phyloP scores from a whole-genome alignment of 2,797 vertebrate species.

The Buphagus erythrorhynchus region DNA sequence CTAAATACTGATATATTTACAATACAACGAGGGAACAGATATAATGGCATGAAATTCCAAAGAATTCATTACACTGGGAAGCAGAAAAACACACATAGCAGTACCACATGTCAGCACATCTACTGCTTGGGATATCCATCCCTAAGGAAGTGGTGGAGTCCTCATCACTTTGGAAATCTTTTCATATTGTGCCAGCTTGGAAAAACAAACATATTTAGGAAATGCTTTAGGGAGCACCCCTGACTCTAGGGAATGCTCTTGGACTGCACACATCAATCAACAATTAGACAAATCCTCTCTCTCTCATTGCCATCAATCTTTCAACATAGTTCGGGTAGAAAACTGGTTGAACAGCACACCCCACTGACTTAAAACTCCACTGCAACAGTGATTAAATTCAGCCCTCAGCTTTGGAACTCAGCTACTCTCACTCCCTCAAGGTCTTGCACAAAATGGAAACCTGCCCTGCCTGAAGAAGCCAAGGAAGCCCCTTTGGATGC shows the following conservation, averaged over 20 bases:
- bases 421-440: neutral
- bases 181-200: neutral
- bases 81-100: neutral
- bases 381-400: neutral
- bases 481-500: neutral
- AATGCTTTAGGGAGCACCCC: neutral
- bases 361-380: neutral
- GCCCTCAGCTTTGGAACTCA: neutral
- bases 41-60: neutral
- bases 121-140: neutral
- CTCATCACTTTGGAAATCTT: neutral
- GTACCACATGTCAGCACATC: neutral
- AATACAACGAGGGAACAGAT: neutral
- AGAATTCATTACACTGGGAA: neutral
- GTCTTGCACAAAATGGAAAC: neutral
- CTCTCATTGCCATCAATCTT: neutral
- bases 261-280: neutral
- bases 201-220: neutral
- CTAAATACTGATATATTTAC: neutral
- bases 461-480: neutral
- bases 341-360: constrained; percentile 35
- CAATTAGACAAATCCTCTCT: neutral
- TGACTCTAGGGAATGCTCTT: neutral
- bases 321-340: neutral
- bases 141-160: neutral